Base-by-base conservation (phyloP, 2,888 invertebrate species). In the Tenthredo livida region DNA sequence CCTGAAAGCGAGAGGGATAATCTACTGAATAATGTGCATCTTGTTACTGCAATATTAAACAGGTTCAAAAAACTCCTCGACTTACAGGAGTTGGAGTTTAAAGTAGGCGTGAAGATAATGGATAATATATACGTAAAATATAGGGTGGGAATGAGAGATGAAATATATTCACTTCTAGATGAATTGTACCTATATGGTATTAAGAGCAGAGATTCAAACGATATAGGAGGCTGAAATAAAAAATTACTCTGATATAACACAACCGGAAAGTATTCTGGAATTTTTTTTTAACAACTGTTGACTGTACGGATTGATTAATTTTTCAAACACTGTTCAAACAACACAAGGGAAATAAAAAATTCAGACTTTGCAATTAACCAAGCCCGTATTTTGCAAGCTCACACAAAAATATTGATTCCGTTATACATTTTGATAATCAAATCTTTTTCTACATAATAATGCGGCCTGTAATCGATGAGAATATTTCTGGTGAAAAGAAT, bases 31-130 rank as follows among this genome's bases (percentile, higher is more conserved):
- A 90, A 91, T 91, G 90, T 89, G 88, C 88, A 88, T 88, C 89
- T 90, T 90, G 90, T 90, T 90, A 90, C 90, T 90, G 89, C 89
- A 90, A 90, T 90, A 91, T 90, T 91, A 91, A 91, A 91, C 89
- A 89, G 87, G 88, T 88, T 88, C 86, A 87, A 88, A 89, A 50
- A 77, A 77, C 67, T 83, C 83, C 9, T 21, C 78, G 50, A 58
- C 78, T 78, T 78, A 78, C 78, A 78, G 78, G 37, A 54, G 29
- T 78, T 47, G 0, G 47, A 78, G 58, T 58, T 80, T 40, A 40
- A 61, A 61, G 80, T 61, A 40, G 80, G 61, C 29, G 21, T 29
- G 50, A 29, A 50, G 54, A 77, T 54, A 77, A 77, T 54, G n/a
- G 25, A 50, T 50, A 50, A 9, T 33, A 72, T 37, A 37, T 72